Conservation (phyloP, 2,113 vertebrate species). For the Mormyrus lacerda region DNA sequence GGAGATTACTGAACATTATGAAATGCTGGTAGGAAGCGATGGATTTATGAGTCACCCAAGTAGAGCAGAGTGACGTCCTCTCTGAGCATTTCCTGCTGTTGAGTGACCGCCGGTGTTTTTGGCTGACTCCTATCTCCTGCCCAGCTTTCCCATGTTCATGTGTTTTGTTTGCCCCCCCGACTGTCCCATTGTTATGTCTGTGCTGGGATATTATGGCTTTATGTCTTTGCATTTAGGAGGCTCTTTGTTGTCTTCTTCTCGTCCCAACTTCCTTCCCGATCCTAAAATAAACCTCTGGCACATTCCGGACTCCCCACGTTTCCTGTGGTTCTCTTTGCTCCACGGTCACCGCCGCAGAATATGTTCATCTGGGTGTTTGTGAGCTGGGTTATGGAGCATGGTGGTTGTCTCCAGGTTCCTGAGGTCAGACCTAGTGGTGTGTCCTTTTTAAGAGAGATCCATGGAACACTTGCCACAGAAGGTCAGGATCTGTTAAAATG, state of each 20-base stretch:
- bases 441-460: neutral
- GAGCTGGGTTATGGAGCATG: neutral
- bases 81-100: neutral
- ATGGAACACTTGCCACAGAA: neutral
- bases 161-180: neutral
- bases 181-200: neutral
- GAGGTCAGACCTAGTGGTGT: neutral
- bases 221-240: neutral
- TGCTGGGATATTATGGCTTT: neutral
- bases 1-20: neutral
- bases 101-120: neutral
- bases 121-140: neutral
- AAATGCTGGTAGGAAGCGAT: neutral
- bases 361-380: neutral
- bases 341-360: neutral
- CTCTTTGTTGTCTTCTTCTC: neutral
- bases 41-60: neutral
- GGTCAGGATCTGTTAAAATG: neutral
- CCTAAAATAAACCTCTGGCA: neutral
- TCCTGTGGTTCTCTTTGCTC: neutral
- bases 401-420: neutral
- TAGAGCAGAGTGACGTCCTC: neutral
- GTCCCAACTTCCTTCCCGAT: neutral
- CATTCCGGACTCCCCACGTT: neutral
- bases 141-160: neutral